A percentile compares a stretch with the other conserved stretches of the same genome.
phyloP scores from a whole-genome alignment of 2,888 invertebrate species.

The Pheosia gnoma region DNA sequence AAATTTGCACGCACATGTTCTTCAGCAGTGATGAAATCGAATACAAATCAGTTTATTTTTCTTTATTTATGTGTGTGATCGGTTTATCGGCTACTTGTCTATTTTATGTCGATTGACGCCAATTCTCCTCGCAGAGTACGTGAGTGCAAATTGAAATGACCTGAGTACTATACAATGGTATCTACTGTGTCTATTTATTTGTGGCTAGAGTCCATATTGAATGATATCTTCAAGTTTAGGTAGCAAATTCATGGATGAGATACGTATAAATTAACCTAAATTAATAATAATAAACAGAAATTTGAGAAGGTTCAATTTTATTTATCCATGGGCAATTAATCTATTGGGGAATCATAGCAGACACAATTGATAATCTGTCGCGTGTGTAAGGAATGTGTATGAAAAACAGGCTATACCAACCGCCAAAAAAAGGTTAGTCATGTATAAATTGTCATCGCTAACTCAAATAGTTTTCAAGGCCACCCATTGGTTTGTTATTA shows the following conservation, averaged over 20 bases:
- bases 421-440: no score
- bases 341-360: no score
- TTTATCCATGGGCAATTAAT: no score
- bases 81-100: slow-evolving; percentile 38
- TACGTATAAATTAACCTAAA: no score
- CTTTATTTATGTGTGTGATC: slow-evolving; percentile 43
- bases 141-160: slow-evolving; percentile 37
- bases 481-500: slow-evolving; percentile 47
- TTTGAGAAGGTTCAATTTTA: no score
- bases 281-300: no score
- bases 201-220: slow-evolving; percentile 3
- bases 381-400: no score
- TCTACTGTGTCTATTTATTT: slow-evolving; percentile 15
- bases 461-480: slow-evolving; percentile 43
- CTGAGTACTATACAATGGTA: slow-evolving; percentile 28
- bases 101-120: slow-evolving; percentile 44
- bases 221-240: no score
- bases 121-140: slow-evolving; percentile 37
- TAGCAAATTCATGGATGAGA: no score
- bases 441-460: no score
- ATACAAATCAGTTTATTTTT: slow-evolving; percentile 48
- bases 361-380: no score
- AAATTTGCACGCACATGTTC: slow-evolving; percentile 11
- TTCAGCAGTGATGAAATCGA: slow-evolving; percentile 24
- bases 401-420: no score